Evolutionary conservation across 1,140 invertebrate species (phyloP).

Genomic region (Tetraneura akinire): DNA sequence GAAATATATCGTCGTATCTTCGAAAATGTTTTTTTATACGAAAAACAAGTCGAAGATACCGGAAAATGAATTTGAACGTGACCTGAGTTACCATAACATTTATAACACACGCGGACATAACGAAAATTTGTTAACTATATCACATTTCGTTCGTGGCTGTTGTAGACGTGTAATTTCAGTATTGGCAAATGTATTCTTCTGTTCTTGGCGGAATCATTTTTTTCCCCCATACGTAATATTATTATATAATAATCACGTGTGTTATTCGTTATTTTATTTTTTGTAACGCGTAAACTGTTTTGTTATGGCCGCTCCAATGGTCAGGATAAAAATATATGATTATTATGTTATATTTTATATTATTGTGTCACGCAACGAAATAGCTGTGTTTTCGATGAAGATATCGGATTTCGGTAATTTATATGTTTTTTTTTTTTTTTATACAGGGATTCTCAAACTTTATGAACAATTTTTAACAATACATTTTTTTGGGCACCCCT

Average conservation of each 20-base stretch:
- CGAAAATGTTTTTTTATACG: too few relatives aligned
- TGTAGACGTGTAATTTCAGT: background rate
- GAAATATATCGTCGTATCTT: too few relatives aligned
- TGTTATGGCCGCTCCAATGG: background rate
- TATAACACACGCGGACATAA: background rate
- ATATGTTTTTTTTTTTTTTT: too few relatives aligned
- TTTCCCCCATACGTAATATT: background rate
- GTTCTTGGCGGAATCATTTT: slow-evolving; percentile 26
- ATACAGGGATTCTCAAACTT: too few relatives aligned
- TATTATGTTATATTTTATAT: too few relatives aligned
- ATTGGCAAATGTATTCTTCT: slow-evolving; percentile 13
- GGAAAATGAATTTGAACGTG: background rate
- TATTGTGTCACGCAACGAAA: too few relatives aligned
- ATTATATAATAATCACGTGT: background rate
- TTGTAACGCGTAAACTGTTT: background rate
- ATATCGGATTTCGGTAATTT: too few relatives aligned
- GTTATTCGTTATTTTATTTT: background rate
- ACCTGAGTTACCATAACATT: background rate
- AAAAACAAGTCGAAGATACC: background rate
- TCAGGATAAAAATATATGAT: background rate
- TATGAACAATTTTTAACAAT: too few relatives aligned
- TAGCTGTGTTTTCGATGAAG: too few relatives aligned
- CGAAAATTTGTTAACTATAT: background rate
- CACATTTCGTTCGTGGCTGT: background rate
- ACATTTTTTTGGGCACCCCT: too few relatives aligned